Evolutionary conservation across 2,888 invertebrate genomes (phyloP), one percentile per base, ranked within the genome.

Genomic region (Zaprionus obscuricornis): DNA sequence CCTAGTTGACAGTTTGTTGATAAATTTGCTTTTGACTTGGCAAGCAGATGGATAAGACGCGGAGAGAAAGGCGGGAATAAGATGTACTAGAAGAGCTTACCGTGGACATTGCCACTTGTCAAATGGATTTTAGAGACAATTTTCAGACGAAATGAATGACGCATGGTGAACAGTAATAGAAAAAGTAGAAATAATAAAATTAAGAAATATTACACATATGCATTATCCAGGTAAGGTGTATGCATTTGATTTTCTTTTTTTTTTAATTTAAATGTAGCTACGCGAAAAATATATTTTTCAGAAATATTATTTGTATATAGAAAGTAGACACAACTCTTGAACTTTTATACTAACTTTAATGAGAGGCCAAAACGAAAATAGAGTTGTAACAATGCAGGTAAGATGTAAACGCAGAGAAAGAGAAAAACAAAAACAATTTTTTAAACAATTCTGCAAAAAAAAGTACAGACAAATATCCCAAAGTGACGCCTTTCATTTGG

Each of bases 401-500:
- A 14, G 24, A 10, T n/a, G 29, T 29, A 10, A 10, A 11, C 37
- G 8, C 18, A 17, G 17, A 3, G n/a, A 11, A 46, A 27, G 27
- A 56, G 51, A 46, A 52, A 51, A 49, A 59, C 57, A 42, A 67
- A n/a, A n/a, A n/a, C n/a, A n/a, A n/a, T n/a, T 65, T 56, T 57
- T 47, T 43, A 49, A 40, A 52, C 47, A 54, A 33, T 52, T 43
- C 47, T 45, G 59, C 40, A 34, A 36, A 43, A 51, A 42, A 36
- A 55, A 18, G 27, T n/a, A 16, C 34, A 49, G 22, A 27, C 14
- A 29, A 51, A 49, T 47, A 58, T 45, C 58, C 70, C 66, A 65
- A 65, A 66, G 62, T 81, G 86, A 86, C 65, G 85, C 68, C 74
- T 84, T 86, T 86, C 85, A 70, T 74, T 52, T 50, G 57, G 72